Percentiles rank a stretch among this genome's conserved stretches.
phyloP scores from a whole-genome alignment of 2,888 invertebrate species.

The Incurvaria masculella region DNA sequence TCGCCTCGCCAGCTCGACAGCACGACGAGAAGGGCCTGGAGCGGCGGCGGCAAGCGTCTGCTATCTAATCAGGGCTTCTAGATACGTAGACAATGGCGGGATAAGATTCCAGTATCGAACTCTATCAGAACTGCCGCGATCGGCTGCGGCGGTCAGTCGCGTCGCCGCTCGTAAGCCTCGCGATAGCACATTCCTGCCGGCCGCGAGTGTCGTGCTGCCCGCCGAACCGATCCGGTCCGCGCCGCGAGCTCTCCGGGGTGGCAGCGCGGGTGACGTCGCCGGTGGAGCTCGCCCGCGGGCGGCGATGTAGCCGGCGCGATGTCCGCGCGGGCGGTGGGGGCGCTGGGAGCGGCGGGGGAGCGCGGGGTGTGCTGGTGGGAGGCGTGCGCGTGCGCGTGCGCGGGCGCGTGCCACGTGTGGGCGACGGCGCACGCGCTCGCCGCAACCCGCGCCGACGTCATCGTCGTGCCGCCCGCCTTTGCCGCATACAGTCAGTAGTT shows the following conservation, averaged over 20 bases:
- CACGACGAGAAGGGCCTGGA: no score
- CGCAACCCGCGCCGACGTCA: constrained; percentile 37
- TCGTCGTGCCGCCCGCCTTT: constrained; percentile 35
- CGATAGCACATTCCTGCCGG: neutral
- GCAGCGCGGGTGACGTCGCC: no score
- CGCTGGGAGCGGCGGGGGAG: constrained; percentile 29
- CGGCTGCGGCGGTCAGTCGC: neutral
- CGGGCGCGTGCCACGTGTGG: constrained; percentile 30
- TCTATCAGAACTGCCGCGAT: neutral
- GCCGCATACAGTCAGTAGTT: constrained; percentile 12
- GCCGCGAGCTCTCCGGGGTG: no score
- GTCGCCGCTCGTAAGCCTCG: neutral
- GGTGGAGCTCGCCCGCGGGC: neutral
- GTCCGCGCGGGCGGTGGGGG: constrained; percentile 1
- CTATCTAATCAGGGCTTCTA: neutral
- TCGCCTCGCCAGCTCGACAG: no score
- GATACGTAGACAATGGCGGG: neutral
- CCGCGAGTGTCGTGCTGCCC: neutral
- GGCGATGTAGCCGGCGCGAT: neutral
- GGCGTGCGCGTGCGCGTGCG: constrained; percentile 34
- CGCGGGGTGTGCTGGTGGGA: constrained; percentile 36
- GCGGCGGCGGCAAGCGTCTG: neutral
- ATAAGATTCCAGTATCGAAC: neutral
- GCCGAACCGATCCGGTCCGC: neutral
- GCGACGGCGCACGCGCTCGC: constrained; percentile 32